phyloP scores from a whole-genome alignment of 2,888 invertebrate genomes.

The Timandra comae region DNA sequence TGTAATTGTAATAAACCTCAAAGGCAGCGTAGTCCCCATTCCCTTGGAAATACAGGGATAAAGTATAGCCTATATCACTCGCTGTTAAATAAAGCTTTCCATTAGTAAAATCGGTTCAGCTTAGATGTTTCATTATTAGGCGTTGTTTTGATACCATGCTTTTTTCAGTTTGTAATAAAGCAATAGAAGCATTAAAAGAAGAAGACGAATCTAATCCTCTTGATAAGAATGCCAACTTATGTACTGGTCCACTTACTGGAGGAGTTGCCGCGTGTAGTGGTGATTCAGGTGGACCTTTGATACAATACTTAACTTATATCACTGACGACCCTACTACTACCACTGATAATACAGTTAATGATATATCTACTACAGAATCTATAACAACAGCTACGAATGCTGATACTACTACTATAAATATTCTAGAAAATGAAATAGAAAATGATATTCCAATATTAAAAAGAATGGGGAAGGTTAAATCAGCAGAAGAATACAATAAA shows the following conservation, averaged over 20 bases:
- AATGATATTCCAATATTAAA: conserved; percentile 2
- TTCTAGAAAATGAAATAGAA: conserved; percentile 1
- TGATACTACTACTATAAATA: conserved; percentile 5
- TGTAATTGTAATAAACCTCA: no score
- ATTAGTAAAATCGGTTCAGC: no score
- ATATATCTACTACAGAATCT: conserved; percentile 12
- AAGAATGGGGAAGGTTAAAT: conserved; percentile 5
- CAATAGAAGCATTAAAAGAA: conserved; percentile 49
- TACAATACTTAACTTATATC: conserved; percentile 32
- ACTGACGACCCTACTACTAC: conserved; percentile 20
- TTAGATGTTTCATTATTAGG: no score
- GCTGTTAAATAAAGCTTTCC: no score
- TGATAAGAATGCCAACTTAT: conserved; percentile 61
- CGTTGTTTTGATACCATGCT: no score
- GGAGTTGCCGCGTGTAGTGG: conserved; percentile 73
- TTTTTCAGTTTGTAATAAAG: conserved; percentile 55
- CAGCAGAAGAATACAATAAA: conserved; percentile 15
- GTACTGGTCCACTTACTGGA: conserved; percentile 70
- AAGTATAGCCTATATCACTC: no score
- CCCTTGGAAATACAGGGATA: no score
- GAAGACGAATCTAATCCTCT: conserved; percentile 54
- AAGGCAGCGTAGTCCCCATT: no score
- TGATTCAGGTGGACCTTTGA: conserved; percentile 75
- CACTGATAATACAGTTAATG: conserved; percentile 8
- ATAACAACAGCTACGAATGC: no score